Evolutionary conservation across 1,140 invertebrate species (phyloP), one percentile per base, ranked within the genome.

Genomic region (Microplitis demolitor): DNA sequence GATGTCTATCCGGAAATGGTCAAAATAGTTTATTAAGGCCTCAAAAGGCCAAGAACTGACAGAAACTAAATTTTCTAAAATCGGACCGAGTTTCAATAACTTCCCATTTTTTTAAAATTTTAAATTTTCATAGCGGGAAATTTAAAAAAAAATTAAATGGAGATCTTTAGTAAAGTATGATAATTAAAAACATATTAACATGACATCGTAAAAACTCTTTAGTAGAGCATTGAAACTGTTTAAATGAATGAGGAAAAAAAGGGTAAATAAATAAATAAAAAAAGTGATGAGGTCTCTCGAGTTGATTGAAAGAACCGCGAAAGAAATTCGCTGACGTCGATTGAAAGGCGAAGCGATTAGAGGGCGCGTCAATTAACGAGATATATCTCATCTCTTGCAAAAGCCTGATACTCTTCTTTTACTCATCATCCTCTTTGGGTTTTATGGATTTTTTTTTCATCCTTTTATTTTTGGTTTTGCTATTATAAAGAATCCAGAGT

Each of bases 311-410:
- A 71, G 62, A 56, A 53, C 5, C 9, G 31, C 34, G 69, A 63
- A 71, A 71, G 62, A 56, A 53, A 13, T 16, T 35, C 34, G 62
- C 69, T 56, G 69, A 71, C 61, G 61, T 64, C 69, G 61, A 71
- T 71, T 63, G 60, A 66, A 71, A 71, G 45, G 61, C 56, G 8
- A 56, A 63, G n/a, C 60, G 69, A 71, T 71, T 63, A 71, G 24
- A 39, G n/a, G 37, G 51, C 16, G 8, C 69, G 51, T 37, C 45
- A 71, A 71, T 71, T 71, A 71, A 71, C 51, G 61, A 50, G 69
- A 64, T 51, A 61, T 69, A 24, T 24, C 24, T 24, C 24, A 24
- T 24, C 24, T 24, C 24, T 24, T 24, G 24, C 58, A 61, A 56
- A 69, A 8, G 1, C 4, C 4, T 39, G 37, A 39, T 45, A 45